Conservation (phyloP, 2,888 invertebrate genomes). For the Latrodectus elegans region DNA sequence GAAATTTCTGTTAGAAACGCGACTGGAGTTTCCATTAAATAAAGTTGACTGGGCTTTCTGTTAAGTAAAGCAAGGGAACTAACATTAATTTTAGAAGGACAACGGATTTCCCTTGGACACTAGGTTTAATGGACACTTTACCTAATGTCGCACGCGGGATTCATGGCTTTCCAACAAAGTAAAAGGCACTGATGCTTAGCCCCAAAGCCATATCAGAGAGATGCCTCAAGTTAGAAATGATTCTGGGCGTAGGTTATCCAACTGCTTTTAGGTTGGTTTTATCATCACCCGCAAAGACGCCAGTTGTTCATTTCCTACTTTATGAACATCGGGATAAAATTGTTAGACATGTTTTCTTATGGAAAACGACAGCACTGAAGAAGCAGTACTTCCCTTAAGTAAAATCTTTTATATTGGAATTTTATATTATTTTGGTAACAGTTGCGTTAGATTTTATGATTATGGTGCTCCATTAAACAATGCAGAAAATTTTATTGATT, state of each 20-base stretch:
- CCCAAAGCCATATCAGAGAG: neutral
- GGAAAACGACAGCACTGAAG: no score
- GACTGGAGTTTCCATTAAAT: no score
- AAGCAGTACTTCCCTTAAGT: no score
- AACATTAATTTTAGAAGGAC: conserved; percentile 31
- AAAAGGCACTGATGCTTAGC: neutral
- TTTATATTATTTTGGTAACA: no score
- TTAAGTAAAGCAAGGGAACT: conserved; percentile 12
- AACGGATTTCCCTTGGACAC: conserved; percentile 20
- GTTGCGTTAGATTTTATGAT: no score
- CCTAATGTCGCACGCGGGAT: conserved; percentile 21
- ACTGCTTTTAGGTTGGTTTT: neutral
- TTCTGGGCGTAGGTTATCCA: neutral
- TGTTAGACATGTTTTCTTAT: no score
- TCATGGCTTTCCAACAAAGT: neutral
- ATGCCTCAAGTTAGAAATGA: neutral
- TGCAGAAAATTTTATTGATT: no score
- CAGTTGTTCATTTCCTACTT: no score
- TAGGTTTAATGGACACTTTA: conserved; percentile 23
- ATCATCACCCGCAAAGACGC: neutral
- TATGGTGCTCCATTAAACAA: no score
- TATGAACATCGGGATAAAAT: no score
- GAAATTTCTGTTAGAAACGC: no score
- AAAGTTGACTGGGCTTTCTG: conserved; percentile 4
- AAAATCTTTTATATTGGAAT: no score